Evolutionary conservation across 2,797 vertebrate species (phyloP).

Genomic region (Pitangus sulphuratus): DNA sequence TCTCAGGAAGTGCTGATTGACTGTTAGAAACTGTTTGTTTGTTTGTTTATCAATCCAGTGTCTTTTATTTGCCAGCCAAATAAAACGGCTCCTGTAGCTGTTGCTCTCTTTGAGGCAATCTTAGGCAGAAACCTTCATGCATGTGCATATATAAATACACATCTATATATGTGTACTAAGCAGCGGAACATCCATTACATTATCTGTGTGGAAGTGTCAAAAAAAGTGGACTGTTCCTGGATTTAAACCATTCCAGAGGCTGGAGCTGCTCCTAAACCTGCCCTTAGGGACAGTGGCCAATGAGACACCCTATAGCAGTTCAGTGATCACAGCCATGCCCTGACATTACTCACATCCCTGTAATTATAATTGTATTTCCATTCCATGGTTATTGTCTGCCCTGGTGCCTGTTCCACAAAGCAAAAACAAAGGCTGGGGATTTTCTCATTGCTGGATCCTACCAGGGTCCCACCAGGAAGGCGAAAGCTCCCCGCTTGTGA

Average conservation of each 20-base stretch:
- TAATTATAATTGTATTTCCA: neutral
- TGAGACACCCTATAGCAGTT: neutral
- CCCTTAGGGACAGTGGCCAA: neutral
- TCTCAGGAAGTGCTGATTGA: neutral
- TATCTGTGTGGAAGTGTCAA: neutral
- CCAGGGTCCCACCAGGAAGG: neutral
- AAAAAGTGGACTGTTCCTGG: neutral
- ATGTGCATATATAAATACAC: neutral
- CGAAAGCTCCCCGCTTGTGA: fast-evolving
- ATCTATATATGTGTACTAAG: neutral
- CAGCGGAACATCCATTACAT: neutral
- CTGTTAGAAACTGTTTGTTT: neutral
- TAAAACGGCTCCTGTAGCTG: neutral
- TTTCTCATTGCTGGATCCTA: neutral
- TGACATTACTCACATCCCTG: neutral
- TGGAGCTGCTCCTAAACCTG: neutral
- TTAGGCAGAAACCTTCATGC: neutral
- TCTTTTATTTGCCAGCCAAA: neutral
- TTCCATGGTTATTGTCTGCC: neutral
- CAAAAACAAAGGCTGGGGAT: neutral
- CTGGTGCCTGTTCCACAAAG: neutral
- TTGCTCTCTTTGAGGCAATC: neutral
- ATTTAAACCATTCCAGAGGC: neutral
- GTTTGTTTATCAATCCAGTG: neutral
- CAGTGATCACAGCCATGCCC: neutral